Percentiles rank a stretch among this genome's conserved stretches.
phyloP scores from a whole-genome alignment of 2,888 invertebrate species.

The Willowsia nigromaculata region DNA sequence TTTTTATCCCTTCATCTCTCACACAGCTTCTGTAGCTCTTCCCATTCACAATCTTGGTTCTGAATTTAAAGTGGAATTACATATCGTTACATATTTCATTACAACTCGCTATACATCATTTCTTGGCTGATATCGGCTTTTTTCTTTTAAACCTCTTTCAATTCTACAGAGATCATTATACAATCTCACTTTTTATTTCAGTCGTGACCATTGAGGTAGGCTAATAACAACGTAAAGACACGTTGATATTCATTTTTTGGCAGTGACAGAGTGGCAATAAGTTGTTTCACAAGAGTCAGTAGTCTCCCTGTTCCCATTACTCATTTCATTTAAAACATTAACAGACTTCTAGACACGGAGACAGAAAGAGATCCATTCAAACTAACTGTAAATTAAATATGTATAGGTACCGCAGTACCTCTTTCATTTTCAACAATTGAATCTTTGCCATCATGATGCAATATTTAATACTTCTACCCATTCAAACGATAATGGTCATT shows the following conservation, averaged over 20 bases:
- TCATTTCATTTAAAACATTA: constrained; percentile 26
- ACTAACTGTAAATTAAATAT: background rate
- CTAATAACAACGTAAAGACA: background rate
- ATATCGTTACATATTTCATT: too few species aligned
- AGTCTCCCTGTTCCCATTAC: background rate
- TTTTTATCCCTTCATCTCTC: background rate
- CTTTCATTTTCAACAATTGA: background rate
- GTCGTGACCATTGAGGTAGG: constrained; percentile 17
- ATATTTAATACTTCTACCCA: background rate
- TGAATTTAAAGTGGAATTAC: too few species aligned
- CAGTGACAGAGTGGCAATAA: background rate
- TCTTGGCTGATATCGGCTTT: background rate
- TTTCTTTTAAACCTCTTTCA: background rate
- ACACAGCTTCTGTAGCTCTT: background rate
- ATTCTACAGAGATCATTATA: background rate
- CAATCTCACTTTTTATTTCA: background rate
- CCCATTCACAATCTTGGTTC: too few species aligned
- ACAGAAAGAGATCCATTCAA: constrained; percentile 1
- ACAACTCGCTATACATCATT: background rate
- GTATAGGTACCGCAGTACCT: background rate
- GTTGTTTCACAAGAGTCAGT: background rate
- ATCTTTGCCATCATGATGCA: background rate
- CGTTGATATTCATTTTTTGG: background rate
- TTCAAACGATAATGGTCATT: background rate
- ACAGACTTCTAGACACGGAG: background rate